Evolutionary conservation across 2,113 vertebrate genomes (phyloP).

Genomic region (Oreocharis arfaki): DNA sequence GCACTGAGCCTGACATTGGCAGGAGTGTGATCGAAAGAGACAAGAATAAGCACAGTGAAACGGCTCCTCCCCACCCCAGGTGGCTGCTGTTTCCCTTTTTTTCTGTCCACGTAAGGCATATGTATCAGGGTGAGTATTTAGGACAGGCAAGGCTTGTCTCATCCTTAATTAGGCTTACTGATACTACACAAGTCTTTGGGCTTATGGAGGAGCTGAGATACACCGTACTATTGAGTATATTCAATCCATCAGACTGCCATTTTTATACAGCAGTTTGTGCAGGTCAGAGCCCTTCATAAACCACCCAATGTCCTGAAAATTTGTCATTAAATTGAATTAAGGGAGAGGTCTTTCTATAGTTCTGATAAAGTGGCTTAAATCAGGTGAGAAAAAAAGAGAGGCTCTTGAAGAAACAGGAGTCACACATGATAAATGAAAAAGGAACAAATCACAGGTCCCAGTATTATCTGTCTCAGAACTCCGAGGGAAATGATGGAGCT

Average conservation of each 20-base stretch:
- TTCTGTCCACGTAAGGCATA: neutral
- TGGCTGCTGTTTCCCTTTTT: neutral
- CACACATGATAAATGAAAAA: neutral
- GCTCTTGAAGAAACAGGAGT: neutral
- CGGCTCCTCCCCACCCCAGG: neutral
- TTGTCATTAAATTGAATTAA: conserved; percentile 22
- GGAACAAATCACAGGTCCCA: neutral
- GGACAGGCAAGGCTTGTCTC: neutral
- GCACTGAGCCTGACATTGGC: neutral
- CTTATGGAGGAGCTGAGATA: neutral
- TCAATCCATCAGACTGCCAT: neutral
- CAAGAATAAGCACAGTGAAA: neutral
- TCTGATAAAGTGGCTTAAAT: neutral
- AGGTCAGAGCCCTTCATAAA: neutral
- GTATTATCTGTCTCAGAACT: neutral
- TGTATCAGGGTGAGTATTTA: neutral
- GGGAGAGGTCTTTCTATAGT: neutral
- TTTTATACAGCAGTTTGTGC: neutral
- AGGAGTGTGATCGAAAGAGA: neutral
- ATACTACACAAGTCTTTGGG: neutral
- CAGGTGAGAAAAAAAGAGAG: neutral
- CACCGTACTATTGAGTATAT: neutral
- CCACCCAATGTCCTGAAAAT: neutral
- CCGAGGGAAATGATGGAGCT: neutral
- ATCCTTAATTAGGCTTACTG: neutral